These are phyloP conservation scores for Aricia agestis DNA, from an alignment of 1,140 invertebrate genomes.

Conservation along the genomic window DNA sequence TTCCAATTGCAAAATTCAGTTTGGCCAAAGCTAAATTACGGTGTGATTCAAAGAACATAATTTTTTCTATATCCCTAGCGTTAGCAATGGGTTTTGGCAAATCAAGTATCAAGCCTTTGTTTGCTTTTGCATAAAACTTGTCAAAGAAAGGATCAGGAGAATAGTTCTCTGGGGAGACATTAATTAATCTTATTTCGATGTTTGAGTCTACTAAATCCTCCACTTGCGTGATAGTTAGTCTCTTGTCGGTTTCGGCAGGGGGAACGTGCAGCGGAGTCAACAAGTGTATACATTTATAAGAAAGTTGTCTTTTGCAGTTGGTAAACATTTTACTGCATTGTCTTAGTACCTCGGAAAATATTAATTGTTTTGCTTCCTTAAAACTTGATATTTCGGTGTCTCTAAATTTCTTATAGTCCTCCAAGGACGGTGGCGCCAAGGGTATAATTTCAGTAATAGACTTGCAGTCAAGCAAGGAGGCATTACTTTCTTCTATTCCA, in stretches of 20 bases:
- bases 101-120: conserved; percentile 41
- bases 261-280: conserved; percentile 46
- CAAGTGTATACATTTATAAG: conserved; percentile 48
- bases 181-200: conserved; percentile 56
- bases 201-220: conserved; percentile 53
- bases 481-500: conserved; percentile 41
- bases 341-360: conserved; percentile 56
- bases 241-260: conserved; percentile 45
- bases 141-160: conserved; percentile 49
- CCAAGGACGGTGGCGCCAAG: conserved; percentile 41
- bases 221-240: conserved; percentile 47
- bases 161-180: conserved; percentile 46
- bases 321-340: conserved; percentile 62
- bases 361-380: conserved; percentile 48
- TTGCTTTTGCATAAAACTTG: conserved; percentile 49
- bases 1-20: conserved; percentile 55
- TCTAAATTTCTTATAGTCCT: conserved; percentile 52
- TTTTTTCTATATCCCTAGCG: conserved; percentile 42
- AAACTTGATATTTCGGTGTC: conserved; percentile 38
- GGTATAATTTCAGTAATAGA: conserved; percentile 53
- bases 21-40: conserved; percentile 54
- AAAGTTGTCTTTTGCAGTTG: conserved; percentile 58
- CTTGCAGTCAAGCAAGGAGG: conserved; percentile 40
- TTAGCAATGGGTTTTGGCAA: conserved; percentile 48
- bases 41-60: conserved; percentile 54